These are phyloP conservation scores for Sclerurus mexicanus DNA, from an alignment of 2,113 vertebrate species.

Conservation along the genomic window DNA sequence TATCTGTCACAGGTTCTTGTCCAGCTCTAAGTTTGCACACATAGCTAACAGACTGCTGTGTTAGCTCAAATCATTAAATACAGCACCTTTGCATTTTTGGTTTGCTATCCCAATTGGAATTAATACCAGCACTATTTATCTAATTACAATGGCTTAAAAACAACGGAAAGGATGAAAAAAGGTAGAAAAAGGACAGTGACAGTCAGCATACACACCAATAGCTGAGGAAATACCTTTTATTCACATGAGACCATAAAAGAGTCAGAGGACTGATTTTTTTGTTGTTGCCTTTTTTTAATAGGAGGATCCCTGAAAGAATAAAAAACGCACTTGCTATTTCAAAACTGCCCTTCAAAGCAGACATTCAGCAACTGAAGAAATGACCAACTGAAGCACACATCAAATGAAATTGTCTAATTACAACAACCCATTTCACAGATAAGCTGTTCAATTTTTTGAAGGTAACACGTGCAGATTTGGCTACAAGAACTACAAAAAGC, in stretches of 20 bases:
- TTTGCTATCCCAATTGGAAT: background rate
- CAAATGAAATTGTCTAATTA: background rate
- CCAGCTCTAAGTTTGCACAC: background rate
- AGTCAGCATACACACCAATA: background rate
- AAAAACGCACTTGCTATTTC: background rate
- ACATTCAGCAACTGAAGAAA: background rate
- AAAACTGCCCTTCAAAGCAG: background rate
- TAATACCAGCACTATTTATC: background rate
- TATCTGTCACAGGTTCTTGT: background rate
- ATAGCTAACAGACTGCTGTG: background rate
- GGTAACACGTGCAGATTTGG: background rate
- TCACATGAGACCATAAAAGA: background rate
- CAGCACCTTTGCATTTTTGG: rapidly evolving
- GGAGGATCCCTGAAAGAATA: background rate
- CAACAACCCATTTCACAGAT: background rate
- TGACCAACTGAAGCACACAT: background rate
- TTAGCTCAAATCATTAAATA: background rate
- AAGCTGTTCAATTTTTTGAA: background rate
- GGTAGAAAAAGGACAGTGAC: background rate
- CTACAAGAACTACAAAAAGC: background rate
- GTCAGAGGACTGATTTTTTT: background rate
- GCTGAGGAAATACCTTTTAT: background rate
- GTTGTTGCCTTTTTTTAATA: background rate
- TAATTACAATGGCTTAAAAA: background rate
- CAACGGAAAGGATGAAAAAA: background rate